Conservation (phyloP, 2,113 vertebrate species). For the Hydropotes inermis region DNA sequence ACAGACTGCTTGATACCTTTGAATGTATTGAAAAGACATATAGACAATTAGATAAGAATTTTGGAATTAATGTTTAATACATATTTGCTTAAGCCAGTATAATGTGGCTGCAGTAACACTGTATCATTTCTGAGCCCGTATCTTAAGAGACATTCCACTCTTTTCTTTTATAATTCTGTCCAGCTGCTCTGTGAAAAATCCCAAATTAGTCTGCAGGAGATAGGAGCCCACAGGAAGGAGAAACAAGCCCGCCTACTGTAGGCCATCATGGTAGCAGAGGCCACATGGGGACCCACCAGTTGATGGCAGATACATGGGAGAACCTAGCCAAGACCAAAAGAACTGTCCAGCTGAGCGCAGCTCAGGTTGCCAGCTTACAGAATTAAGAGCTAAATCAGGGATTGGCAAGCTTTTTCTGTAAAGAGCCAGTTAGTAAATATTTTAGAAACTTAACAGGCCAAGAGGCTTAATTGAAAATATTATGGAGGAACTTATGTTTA, state of each 20-base stretch:
- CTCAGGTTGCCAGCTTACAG: background rate
- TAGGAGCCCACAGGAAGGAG: background rate
- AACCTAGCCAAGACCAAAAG: background rate
- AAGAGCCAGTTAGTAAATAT: background rate
- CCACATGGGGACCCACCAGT: background rate
- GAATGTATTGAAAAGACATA: background rate
- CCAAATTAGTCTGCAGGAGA: background rate
- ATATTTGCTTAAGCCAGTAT: background rate
- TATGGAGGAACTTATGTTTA: background rate
- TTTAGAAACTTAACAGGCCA: background rate
- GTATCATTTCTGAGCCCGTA: background rate
- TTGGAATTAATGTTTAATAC: background rate
- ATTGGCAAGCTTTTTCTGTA: background rate
- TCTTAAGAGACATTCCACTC: background rate
- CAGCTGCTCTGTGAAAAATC: background rate
- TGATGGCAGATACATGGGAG: background rate
- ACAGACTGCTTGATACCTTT: background rate
- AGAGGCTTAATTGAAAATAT: background rate
- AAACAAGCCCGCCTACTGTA: background rate
- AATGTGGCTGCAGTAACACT: background rate
- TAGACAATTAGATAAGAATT: background rate
- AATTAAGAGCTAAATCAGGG: background rate
- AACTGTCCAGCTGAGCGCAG: background rate
- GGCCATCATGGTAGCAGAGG: background rate
- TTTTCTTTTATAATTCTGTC: background rate